These are phyloP conservation scores for Drosophila falleni DNA, from an alignment of 2,888 invertebrate species.

Conservation along the genomic window DNA sequence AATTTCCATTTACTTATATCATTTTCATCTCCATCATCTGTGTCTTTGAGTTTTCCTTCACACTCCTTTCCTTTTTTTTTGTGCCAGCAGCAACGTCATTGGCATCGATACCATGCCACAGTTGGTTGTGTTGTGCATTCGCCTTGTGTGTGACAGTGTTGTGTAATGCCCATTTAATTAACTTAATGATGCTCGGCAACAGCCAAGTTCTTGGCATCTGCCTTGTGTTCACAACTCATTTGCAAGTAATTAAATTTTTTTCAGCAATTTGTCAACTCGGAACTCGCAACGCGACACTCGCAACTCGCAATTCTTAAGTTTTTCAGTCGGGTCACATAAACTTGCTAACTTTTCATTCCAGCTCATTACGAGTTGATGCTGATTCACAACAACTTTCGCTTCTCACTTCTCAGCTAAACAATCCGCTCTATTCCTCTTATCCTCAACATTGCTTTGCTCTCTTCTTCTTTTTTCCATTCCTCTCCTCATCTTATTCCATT, in stretches of 20 bases:
- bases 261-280: conserved; percentile 60
- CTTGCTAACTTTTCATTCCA: conserved; percentile 57
- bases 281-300: conserved; percentile 1
- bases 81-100: neutral
- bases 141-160: conserved; percentile 32
- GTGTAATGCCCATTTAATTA: conserved; percentile 57
- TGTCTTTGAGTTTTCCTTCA: neutral
- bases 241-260: conserved; percentile 67
- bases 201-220: conserved; percentile 45
- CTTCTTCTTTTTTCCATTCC: neutral
- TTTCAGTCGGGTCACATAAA: conserved; percentile 64
- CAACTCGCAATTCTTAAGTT: conserved; percentile 20
- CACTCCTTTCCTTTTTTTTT: neutral
- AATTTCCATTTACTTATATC: neutral
- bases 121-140: conserved; percentile 6
- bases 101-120: conserved; percentile 8
- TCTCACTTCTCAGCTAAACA: neutral
- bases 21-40: neutral
- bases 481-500: conserved; percentile 63
- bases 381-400: conserved; percentile 24
- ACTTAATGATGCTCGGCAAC: conserved; percentile 46
- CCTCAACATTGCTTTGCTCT: neutral
- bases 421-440: neutral
- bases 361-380: conserved; percentile 54
- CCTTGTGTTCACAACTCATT: conserved; percentile 58